Base-by-base conservation (phyloP, 2,888 invertebrate genomes). In the Endotricha flammealis region DNA sequence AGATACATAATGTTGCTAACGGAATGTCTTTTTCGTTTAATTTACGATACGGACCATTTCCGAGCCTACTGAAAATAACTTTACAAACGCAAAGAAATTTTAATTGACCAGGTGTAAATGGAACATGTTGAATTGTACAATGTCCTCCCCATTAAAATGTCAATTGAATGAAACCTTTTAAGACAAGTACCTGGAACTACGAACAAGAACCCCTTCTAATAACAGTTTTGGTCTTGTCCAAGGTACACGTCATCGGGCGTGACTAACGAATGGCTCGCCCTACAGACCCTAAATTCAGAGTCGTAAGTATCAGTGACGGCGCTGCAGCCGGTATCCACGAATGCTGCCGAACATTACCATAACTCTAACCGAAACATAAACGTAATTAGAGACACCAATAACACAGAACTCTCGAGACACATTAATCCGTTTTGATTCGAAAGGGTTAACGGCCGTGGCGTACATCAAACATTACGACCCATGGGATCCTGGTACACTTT, bases 221-320 rank as follows among this genome's bases (percentile, higher is more conserved):
- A 80, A 82, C 65, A 78, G 78, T 83, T 86, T 86, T 85, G 85
- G 83, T 86, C 76, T 85, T 86, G 86, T 86, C 86, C 85, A 86
- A 86, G 86, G 86, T 85, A 86, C 85, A 83, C 82, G 85, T 85
- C 86, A 85, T 64, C 85, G 74, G 82, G 82, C 83, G 81, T 83
- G 81, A 82, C 81, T 76, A 85, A 86, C 82, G 85, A 86, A 85
- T 86, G 86, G 86, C 83, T 86, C 83, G 86, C 85, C 78, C 86
- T 86, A 77, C 86, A 86, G 82, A 83, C 82, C 83, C 82, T 86
- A 70, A 85, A 83, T 85, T 77, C 85, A 62, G 82, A 86, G 81
- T 80, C 85, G 86, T 86, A 86, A 86, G 86, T 86, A 86, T 85
- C 80, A 78, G 64, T 67, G 72, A 70, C 64, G 57, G 53, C 72